Evolutionary conservation across 2,797 vertebrate genomes (phyloP), one percentile per base, ranked within the genome.

Genomic region (Mus spretus): DNA sequence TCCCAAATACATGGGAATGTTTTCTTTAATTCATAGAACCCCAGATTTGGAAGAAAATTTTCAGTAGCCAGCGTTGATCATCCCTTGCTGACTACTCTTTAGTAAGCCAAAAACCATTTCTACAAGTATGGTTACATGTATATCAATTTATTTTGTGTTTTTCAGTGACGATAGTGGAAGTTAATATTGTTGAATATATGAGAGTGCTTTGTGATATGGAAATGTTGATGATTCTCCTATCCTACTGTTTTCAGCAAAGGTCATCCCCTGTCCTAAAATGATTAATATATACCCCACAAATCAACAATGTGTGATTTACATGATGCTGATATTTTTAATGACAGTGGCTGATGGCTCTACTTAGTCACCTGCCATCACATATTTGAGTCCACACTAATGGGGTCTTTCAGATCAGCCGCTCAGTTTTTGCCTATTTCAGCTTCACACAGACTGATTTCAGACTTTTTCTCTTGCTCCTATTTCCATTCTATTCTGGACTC

Each of bases 151-250:
- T 70, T 53, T 74, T 81, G 72, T 55, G 14, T 88, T 91, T 85
- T 88, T 2, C 15, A 77, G 57, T 55, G 67, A 59, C 91, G 7
- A 2, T 53, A 24, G 26, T 10, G 0, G 9, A 90, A 90, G 26
- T 80, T 95, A 89, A 92, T 74, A 87, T 94, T 95, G 63, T 93
- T 40, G 4, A 88, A 11, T 92, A 90, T 61, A 31, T 89, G 91
- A 86, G n/a, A 80, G 81, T 1, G 55, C 37, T 10, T 15, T 80
- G 59, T 3, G 20, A 72, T 78, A 93, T 37, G 65, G 44, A 86
- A 85, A 19, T 55, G 20, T 24, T 74, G 4, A 55, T 34, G 72
- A 19, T 65, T 19, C 15, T 83, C 26, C 65, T 65, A 26, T 37
- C n/a, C n/a, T 55, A 8, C 1, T 50, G 4, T 88, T 94, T 95